phyloP scores from a whole-genome alignment of 2,797 vertebrate species.

The Catostomus latipinnis region DNA sequence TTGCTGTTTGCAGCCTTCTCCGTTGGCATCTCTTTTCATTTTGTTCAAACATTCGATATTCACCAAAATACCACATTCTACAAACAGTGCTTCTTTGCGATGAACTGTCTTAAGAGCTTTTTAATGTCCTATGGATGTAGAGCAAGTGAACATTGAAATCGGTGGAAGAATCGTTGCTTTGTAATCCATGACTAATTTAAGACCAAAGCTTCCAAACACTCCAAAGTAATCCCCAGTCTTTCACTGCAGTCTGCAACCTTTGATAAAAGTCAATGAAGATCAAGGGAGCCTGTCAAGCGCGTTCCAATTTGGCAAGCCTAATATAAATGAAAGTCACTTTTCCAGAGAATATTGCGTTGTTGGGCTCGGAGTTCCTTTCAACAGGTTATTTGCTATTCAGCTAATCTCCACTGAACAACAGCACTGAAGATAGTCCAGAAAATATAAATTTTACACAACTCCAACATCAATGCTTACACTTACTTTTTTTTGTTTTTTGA shows the following conservation, averaged over 20 bases:
- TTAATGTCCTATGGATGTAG: slow-evolving; percentile 34
- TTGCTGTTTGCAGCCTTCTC: not conserved
- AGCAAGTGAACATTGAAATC: slow-evolving; percentile 60
- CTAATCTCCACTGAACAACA: slow-evolving; percentile 62
- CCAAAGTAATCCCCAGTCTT: slow-evolving; percentile 80
- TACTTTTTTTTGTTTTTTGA: not conserved
- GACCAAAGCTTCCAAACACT: slow-evolving; percentile 78
- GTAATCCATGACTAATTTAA: slow-evolving; percentile 79
- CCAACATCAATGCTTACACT: not conserved
- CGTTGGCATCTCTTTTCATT: not conserved
- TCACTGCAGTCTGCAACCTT: slow-evolving; percentile 74
- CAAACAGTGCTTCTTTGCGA: not conserved
- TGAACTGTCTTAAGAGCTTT: slow-evolving; percentile 37
- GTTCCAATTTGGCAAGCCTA: slow-evolving; percentile 80
- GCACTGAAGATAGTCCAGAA: slow-evolving; percentile 18
- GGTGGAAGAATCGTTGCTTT: slow-evolving; percentile 68
- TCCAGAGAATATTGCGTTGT: slow-evolving; percentile 69
- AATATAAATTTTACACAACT: slow-evolving; percentile 16
- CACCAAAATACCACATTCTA: slow-evolving; percentile 14
- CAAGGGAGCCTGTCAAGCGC: slow-evolving; percentile 81
- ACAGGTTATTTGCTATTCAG: slow-evolving; percentile 61
- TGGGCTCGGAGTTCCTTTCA: slow-evolving; percentile 64
- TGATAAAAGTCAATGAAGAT: slow-evolving; percentile 83
- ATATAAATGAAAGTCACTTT: slow-evolving; percentile 76
- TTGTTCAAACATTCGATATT: not conserved